These are phyloP conservation scores for Typhlichthys eigenmanni DNA, from an alignment of 2,797 vertebrate genomes.

Conservation along the genomic window DNA sequence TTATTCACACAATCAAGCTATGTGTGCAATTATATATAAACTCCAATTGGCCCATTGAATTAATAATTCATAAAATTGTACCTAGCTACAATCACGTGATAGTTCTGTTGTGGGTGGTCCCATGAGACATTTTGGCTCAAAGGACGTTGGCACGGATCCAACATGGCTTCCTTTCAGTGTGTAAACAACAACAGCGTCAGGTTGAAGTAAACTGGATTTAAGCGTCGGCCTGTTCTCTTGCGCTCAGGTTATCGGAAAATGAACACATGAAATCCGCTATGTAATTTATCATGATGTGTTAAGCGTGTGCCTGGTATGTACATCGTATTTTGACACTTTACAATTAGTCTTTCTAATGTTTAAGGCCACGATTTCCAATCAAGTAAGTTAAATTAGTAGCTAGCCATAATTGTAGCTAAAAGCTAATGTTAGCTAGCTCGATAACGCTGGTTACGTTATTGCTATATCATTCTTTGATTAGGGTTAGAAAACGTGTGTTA, in stretches of 20 bases:
- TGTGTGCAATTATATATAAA: background rate
- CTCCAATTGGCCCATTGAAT: background rate
- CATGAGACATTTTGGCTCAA: slow-evolving; percentile 67
- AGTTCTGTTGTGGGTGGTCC: slow-evolving; percentile 61
- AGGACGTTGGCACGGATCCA: slow-evolving; percentile 66
- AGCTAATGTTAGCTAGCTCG: slow-evolving; percentile 39
- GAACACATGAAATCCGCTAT: slow-evolving; percentile 2
- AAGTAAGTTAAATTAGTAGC: slow-evolving; percentile 37
- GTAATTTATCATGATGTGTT: slow-evolving; percentile 61
- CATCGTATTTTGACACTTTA: slow-evolving; percentile 18
- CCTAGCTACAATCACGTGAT: slow-evolving; percentile 52
- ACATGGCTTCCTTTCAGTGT: slow-evolving; percentile 60
- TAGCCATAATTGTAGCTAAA: slow-evolving; percentile 49
- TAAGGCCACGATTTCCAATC: slow-evolving; percentile 27
- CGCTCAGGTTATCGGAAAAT: slow-evolving; percentile 6
- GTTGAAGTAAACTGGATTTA: slow-evolving; percentile 58
- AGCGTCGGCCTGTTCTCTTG: slow-evolving; percentile 45
- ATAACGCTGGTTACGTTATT: background rate
- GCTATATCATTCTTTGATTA: background rate
- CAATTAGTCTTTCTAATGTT: slow-evolving; percentile 31
- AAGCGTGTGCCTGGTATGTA: slow-evolving; percentile 66
- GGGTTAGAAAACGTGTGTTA: background rate
- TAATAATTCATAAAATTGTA: background rate
- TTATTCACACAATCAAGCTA: too few relatives aligned
- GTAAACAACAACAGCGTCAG: slow-evolving; percentile 78